These are phyloP conservation scores for Drosophila biarmipes DNA, from an alignment of 1,140 invertebrate genomes.

Conservation along the genomic window DNA sequence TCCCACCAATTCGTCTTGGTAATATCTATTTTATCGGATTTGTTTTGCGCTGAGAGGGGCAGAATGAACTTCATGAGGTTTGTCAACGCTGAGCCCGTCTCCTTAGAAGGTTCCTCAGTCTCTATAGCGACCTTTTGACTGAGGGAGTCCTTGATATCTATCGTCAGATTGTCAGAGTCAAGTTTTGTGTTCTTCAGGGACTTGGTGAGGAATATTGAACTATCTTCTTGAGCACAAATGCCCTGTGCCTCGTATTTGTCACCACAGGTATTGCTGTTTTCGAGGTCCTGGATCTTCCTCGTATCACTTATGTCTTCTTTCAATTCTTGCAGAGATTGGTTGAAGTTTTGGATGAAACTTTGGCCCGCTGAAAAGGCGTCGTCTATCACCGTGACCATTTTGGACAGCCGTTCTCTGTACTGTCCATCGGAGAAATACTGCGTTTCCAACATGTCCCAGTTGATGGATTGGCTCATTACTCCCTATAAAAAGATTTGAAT, in stretches of 20 bases:
- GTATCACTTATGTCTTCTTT: constrained; percentile 82
- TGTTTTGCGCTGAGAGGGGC: constrained; percentile 47
- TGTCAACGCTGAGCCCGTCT: constrained; percentile 59
- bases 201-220: constrained; percentile 64
- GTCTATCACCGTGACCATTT: constrained; percentile 90
- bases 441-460: constrained; percentile 95
- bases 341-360: constrained; percentile 92
- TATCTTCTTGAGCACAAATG: constrained; percentile 9
- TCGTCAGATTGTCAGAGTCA: constrained; percentile 25
- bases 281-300: constrained; percentile 51
- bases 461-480: constrained; percentile 96
- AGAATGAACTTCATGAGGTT: constrained; percentile 79
- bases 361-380: constrained; percentile 92
- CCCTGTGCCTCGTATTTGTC: constrained; percentile 32
- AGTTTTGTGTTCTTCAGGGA: constrained; percentile 39
- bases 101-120: constrained; percentile 8
- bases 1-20: constrained; percentile 87
- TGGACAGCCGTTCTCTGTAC: constrained; percentile 93
- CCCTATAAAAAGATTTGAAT: constrained; percentile 87
- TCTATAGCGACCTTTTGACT: constrained; percentile 25
- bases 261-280: constrained; percentile 35
- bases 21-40: constrained; percentile 84
- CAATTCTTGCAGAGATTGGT: constrained; percentile 85
- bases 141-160: constrained; percentile 24
- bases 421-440: constrained; percentile 94